These are phyloP conservation scores for Eurytoma adleriae DNA, from an alignment of 2,888 invertebrate genomes.

Conservation along the genomic window DNA sequence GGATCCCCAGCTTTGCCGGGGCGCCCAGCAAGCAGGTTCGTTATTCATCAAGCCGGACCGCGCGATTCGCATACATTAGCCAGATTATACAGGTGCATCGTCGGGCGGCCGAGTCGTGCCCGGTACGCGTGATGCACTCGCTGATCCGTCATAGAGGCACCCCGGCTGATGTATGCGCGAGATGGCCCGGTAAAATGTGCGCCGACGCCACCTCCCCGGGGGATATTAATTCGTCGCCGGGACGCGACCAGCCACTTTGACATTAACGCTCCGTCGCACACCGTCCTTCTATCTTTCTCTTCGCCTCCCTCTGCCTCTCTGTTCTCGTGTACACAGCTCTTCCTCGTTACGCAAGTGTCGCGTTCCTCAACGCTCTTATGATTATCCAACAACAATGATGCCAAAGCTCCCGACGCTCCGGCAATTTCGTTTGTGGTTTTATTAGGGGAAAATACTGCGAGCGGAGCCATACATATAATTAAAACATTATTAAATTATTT, in stretches of 20 bases:
- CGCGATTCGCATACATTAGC: constrained; percentile 48
- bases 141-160: constrained; percentile 20
- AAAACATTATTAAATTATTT: too few relatives aligned
- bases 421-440: too few relatives aligned
- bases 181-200: constrained; percentile 1
- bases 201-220: constrained; percentile 33
- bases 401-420: too few relatives aligned
- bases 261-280: constrained; percentile 30
- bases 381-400: too few relatives aligned
- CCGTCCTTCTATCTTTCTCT: too few relatives aligned
- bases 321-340: too few relatives aligned
- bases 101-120: not conserved
- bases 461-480: too few relatives aligned
- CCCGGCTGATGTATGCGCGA: not conserved
- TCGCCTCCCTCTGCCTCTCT: too few relatives aligned
- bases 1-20: not conserved
- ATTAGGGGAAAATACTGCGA: too few relatives aligned
- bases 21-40: constrained; percentile 1
- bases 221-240: constrained; percentile 54
- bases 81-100: constrained; percentile 47
- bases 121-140: not conserved
- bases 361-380: too few relatives aligned
- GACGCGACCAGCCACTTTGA: constrained; percentile 45
- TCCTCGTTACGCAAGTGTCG: too few relatives aligned
- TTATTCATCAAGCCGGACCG: constrained; percentile 36